Percentiles rank a stretch among this genome's conserved stretches.
phyloP scores from a whole-genome alignment of 1,140 invertebrate species.

The Trigoniulus corallinus region DNA sequence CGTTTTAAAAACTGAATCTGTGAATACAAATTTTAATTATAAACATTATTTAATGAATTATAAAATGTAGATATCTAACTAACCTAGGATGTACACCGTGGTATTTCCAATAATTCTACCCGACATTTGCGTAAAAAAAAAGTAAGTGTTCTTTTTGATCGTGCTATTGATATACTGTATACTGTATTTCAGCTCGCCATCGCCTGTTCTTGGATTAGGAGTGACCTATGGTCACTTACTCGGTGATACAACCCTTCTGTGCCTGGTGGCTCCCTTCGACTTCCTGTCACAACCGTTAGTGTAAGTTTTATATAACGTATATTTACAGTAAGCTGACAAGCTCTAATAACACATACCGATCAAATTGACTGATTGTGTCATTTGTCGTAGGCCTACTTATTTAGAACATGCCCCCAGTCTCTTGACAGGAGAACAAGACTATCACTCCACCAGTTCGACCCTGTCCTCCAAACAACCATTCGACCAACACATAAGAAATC shows the following conservation, averaged over 20 bases:
- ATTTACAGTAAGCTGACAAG: no score
- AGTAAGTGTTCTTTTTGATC: no score
- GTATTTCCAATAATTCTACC: no score
- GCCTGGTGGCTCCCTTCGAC: constrained; percentile 20
- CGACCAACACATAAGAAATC: constrained; percentile 46
- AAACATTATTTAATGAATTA: no score
- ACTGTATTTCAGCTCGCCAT: constrained; percentile 17
- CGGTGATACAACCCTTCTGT: constrained; percentile 19
- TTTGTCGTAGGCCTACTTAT: constrained; percentile 1
- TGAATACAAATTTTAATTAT: no score
- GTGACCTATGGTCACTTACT: constrained; percentile 15
- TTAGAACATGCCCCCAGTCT: not conserved
- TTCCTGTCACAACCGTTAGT: constrained; percentile 23
- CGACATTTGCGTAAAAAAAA: no score
- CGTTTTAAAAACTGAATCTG: no score
- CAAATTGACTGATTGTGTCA: constrained; percentile 2
- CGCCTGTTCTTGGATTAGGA: constrained; percentile 23
- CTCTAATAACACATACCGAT: no score
- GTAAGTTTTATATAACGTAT: no score
- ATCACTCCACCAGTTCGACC: no score
- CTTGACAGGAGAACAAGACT: not conserved
- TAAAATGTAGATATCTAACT: no score
- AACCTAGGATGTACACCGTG: no score
- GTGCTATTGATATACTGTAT: constrained; percentile 9
- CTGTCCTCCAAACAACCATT: constrained; percentile 42